Evolutionary conservation across 2,113 vertebrate genomes (phyloP).

Genomic region (Siniperca knerii): DNA sequence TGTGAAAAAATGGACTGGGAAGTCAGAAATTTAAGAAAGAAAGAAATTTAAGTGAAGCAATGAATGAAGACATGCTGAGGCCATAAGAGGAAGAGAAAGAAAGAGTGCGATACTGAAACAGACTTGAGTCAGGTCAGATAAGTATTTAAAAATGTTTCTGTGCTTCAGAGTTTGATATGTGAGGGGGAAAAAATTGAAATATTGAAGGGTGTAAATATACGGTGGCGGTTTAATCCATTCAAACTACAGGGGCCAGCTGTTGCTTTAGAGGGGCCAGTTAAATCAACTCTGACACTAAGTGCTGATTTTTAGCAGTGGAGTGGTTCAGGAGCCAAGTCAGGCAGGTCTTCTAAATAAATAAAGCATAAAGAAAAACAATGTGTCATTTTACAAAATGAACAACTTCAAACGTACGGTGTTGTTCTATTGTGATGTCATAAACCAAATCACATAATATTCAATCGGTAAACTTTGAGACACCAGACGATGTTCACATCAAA

Average conservation of each 20-base stretch:
- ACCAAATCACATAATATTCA: not conserved
- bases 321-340: not conserved
- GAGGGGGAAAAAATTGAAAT: not conserved
- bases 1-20: too few relatives aligned
- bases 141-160: not conserved
- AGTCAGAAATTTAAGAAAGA: too few relatives aligned
- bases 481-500: too few relatives aligned
- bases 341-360: not conserved
- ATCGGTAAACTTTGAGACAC: not conserved
- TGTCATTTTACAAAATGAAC: not conserved
- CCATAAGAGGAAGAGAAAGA: not conserved
- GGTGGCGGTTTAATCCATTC: not conserved
- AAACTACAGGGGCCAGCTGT: not conserved
- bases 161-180: not conserved
- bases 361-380: not conserved
- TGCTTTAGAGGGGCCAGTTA: not conserved
- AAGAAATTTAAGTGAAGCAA: slow-evolving; percentile 36
- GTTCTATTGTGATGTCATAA: not conserved
- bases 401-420: not conserved
- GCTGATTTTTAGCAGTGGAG: not conserved
- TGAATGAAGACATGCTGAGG: slow-evolving; percentile 16
- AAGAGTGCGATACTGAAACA: not conserved
- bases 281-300: not conserved
- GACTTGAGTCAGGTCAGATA: not conserved
- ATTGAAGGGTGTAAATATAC: not conserved